Percentiles rank a stretch among this genome's conserved stretches.
Evolutionary conservation across 1,140 invertebrate species (phyloP).

Genomic region (Zaprionus ornatus): DNA sequence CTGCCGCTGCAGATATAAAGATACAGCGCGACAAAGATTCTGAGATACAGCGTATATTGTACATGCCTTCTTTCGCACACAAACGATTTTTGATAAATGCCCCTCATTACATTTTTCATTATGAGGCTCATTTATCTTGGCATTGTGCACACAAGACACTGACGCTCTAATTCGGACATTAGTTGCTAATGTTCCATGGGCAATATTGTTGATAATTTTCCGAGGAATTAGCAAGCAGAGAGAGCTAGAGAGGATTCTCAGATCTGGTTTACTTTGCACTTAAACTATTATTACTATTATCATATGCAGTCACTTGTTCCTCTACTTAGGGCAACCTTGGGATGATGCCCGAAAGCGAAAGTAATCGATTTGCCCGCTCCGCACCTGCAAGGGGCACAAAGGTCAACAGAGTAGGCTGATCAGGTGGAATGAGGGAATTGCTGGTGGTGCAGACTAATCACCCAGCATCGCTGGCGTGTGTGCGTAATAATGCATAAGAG

Average conservation of each 20-base stretch:
- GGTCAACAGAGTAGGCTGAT: not conserved
- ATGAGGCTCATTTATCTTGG: conserved; percentile 65
- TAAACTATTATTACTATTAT: not conserved
- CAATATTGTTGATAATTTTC: conserved; percentile 8
- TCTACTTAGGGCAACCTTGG: conserved; percentile 28
- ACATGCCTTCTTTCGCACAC: conserved; percentile 53
- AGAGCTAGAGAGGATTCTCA: not conserved
- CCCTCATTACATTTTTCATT: conserved; percentile 76
- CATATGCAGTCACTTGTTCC: not conserved
- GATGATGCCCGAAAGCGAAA: conserved; percentile 52
- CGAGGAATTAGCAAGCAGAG: conserved; percentile 9
- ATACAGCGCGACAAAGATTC: conserved; percentile 39
- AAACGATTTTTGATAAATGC: conserved; percentile 77
- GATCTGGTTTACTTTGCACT: not conserved
- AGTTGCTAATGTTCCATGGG: conserved; percentile 6
- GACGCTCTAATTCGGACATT: conserved; percentile 31
- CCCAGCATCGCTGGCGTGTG: conserved; percentile 32
- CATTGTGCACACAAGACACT: conserved; percentile 48
- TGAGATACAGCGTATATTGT: conserved; percentile 51
- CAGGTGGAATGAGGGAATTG: conserved; percentile 32
- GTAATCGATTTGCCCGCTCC: conserved; percentile 46
- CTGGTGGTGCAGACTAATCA: conserved; percentile 51
- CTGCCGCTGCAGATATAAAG: conserved; percentile 61
- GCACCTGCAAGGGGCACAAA: conserved; percentile 45
- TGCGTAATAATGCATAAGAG: conserved; percentile 67